Base-by-base conservation (phyloP, 2,888 invertebrate genomes). In the Epinotia ramella region DNA sequence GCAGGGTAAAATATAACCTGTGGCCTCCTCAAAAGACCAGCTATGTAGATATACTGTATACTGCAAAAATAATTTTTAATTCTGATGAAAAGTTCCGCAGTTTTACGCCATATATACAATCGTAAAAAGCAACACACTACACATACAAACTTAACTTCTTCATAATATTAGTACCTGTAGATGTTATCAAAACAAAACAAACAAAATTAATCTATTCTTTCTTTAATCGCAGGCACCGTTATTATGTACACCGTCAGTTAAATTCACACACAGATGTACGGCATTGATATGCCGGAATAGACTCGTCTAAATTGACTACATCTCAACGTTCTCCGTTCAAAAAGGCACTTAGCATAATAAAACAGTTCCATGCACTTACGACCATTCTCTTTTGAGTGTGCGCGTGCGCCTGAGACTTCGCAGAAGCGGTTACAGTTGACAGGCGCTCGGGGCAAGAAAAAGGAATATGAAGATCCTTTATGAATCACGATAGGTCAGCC, bases 381-480 rank as follows among this genome's bases (percentile, higher is more conserved):
- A 6, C 62, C n/a, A 33, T 24, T 62, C 0, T 62, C n/a, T 60
- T 60, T 40, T 62, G n/a, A n/a, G n/a, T 7, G n/a, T 53, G 53
- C n/a, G 33, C 9, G 33, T 33, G 9, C 33, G 33, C 28, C 33
- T 13, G 24, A 59, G 59, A 33, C 16, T 33, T 33, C 62, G 6
- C 33, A 62, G 62, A 62, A 62, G 62, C n/a, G 62, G 59, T 59
- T 59, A 24, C 20, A 20, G 57, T 28, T 24, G 59, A 59, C 59
- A 24, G 33, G 33, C n/a, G 62, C 62, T 62, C 12, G 62, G n/a
- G 13, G 59, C 59, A 33, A 62, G 33, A n/a, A 24, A 62, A 33
- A 62, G 33, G 33, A 82, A 83, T 81, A 82, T 82, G 79, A 81
- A 79, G 81, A 81, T 79, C 80, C 80, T 75, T 71, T 70, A 24